phyloP scores from a whole-genome alignment of 2,888 invertebrate genomes.

The Pheosia gnoma region DNA sequence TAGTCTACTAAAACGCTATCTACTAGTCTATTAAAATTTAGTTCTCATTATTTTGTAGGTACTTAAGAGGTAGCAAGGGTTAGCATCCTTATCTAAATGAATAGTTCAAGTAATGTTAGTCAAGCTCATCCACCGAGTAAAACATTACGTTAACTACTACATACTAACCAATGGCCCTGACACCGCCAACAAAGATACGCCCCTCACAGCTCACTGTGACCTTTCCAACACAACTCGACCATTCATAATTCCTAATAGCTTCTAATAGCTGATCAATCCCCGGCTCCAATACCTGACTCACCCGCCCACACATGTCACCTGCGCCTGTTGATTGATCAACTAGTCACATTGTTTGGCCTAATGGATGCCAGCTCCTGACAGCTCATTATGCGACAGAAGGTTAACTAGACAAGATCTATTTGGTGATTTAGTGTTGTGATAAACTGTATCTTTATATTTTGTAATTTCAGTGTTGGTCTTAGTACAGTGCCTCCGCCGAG shows the following conservation, averaged over 20 bases:
- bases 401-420: not conserved
- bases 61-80: too few species aligned
- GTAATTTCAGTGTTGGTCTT: not conserved
- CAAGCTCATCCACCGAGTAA: too few species aligned
- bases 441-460: not conserved
- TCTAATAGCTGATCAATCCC: not conserved
- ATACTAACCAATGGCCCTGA: not conserved
- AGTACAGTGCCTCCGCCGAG: too few species aligned
- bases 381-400: not conserved
- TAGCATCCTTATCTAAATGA: too few species aligned
- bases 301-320: conserved; percentile 2
- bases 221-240: conserved; percentile 5
- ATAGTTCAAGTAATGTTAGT: too few species aligned
- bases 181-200: not conserved
- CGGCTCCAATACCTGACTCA: conserved; percentile 4
- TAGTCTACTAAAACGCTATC: too few species aligned
- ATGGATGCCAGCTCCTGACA: conserved; percentile 6
- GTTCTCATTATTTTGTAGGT: too few species aligned
- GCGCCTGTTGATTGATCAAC: not conserved
- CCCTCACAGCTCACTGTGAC: conserved; percentile 1
- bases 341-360: not conserved
- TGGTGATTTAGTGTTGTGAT: not conserved
- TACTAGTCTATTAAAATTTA: too few species aligned
- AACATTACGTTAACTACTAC: too few species aligned
- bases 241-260: conserved; percentile 6